Evolutionary conservation across 2,113 vertebrate genomes (phyloP), one percentile per base, ranked within the genome.

Genomic region (Hoplias malabaricus): DNA sequence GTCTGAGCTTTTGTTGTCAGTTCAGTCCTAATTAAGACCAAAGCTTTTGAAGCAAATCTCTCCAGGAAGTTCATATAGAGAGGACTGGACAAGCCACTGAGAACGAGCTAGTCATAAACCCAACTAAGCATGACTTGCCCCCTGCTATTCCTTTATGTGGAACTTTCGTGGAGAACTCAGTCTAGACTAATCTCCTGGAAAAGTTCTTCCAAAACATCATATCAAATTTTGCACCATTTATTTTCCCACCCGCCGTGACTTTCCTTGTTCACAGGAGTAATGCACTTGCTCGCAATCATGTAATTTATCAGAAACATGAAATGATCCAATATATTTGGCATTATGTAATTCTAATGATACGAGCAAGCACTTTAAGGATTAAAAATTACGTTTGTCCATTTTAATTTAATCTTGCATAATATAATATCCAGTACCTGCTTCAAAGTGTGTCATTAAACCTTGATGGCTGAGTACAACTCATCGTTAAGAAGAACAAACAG

Each of bases 11-110:
- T 85, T 88, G 84, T 88, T 79, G 65, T 84, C 29, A 9, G 67
- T 69, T 65, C 69, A 73, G 74, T 65, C 75, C 87, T 84, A 90
- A 84, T 91, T 87, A 89, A 87, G 84, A 84, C 61, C 3, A 21
- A 87, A 83, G 75, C 67, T 57, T 27, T 57, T 81, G 74, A 84
- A 82, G 73, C 69, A 80, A 80, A 67, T 72, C 48, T 75, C 75
- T 88, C 62, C 73, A 67, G 78, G 73, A 86, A 85, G 69, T 77
- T 81, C 68, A 69, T 46, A 46, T 31, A 29, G 36, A 48, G 33
- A 84, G 65, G 9, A 63, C 21, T 48, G 6, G 16, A 50, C 75
- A 72, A 29, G 61, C 16, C 5, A 59, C 19, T 33, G n/a, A 50
- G 69, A 61, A 38, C 57, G 19, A 68, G 42, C 65, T 50, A 43